These are phyloP conservation scores for Leptinotarsa tumamoca DNA, from an alignment of 2,888 invertebrate species.

Conservation along the genomic window DNA sequence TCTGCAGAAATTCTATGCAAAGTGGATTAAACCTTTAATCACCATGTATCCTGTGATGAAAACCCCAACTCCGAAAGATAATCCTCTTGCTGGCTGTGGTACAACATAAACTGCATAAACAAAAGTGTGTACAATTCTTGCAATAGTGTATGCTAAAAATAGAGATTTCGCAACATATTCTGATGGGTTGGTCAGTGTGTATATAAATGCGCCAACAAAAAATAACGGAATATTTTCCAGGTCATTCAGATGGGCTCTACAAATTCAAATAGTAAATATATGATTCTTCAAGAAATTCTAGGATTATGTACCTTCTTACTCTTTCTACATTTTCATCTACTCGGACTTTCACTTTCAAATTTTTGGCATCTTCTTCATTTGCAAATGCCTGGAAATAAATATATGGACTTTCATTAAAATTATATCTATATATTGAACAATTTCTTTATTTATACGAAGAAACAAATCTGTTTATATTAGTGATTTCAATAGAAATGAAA, in stretches of 20 bases:
- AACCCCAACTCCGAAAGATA: conserved; percentile 53
- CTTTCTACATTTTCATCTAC: conserved; percentile 67
- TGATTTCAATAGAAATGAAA: not conserved
- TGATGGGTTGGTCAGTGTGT: conserved; percentile 71
- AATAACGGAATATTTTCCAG: conserved; percentile 77
- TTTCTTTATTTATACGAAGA: not conserved
- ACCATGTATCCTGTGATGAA: conserved; percentile 59
- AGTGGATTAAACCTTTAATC: conserved; percentile 45
- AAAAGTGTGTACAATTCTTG: conserved; percentile 54
- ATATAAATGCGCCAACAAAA: conserved; percentile 71
- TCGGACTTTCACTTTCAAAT: conserved; percentile 54
- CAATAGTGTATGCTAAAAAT: conserved; percentile 47
- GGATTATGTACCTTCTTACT: conserved; percentile 61
- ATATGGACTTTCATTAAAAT: not conserved
- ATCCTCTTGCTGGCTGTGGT: conserved; percentile 58
- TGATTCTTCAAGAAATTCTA: conserved; percentile 27
- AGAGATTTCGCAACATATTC: conserved; percentile 64
- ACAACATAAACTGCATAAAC: conserved; percentile 57
- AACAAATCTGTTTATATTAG: not conserved
- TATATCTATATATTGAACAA: no score
- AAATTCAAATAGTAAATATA: conserved; percentile 43
- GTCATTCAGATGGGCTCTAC: conserved; percentile 75
- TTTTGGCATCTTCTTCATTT: conserved; percentile 67
- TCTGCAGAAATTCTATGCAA: conserved; percentile 24
- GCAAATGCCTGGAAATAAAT: conserved; percentile 65